Percentiles rank a stretch among this genome's conserved stretches.
Evolutionary conservation across 2,797 vertebrate genomes (phyloP).

Genomic region (Anabacerthia variegaticeps): DNA sequence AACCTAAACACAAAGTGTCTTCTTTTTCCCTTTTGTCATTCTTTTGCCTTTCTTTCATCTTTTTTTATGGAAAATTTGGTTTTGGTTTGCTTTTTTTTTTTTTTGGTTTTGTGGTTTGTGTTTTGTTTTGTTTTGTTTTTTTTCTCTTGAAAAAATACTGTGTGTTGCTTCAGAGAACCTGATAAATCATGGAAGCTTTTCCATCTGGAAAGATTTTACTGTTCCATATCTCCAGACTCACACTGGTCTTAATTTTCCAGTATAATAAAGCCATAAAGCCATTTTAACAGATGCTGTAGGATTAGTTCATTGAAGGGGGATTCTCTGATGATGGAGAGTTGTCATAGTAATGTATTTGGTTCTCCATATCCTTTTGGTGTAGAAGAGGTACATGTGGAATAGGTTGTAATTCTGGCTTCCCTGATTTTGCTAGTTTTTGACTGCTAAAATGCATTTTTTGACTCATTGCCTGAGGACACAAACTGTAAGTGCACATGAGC

Average conservation of each 20-base stretch:
- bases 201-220: neutral
- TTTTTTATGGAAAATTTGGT: too few relatives aligned
- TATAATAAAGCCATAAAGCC: conserved; percentile 5
- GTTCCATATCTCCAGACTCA: conserved; percentile 7
- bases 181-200: conserved; percentile 6
- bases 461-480: neutral
- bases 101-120: too few relatives aligned
- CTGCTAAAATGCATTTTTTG: neutral
- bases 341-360: neutral
- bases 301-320: neutral
- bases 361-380: neutral
- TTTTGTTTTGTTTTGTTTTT: neutral
- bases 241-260: neutral
- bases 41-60: neutral
- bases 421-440: neutral
- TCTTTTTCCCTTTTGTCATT: neutral
- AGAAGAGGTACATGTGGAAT: neutral
- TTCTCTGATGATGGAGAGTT: neutral
- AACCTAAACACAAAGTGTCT: neutral
- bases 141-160: neutral
- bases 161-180: neutral
- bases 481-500: neutral
- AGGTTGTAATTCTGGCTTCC: neutral
- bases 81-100: too few relatives aligned
- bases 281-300: neutral